These are phyloP conservation scores for Mechanitis mazaeus DNA, from an alignment of 2,888 invertebrate species.

Conservation along the genomic window DNA sequence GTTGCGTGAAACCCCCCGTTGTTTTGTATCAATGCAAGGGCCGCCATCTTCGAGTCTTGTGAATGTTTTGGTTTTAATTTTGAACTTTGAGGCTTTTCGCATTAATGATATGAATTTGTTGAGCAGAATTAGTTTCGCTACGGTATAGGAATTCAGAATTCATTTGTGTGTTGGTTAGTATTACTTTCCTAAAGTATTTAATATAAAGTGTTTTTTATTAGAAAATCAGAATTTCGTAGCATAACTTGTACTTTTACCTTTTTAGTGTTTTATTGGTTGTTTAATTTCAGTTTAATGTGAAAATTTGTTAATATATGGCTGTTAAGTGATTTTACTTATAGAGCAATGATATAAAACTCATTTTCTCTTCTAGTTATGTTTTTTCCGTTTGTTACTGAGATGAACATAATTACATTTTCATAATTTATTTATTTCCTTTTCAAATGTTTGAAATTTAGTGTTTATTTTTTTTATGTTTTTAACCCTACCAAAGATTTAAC, in stretches of 20 bases:
- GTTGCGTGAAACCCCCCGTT: constrained; percentile 73
- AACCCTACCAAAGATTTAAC: constrained; percentile 67
- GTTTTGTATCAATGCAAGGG: constrained; percentile 89
- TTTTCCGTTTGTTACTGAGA: constrained; percentile 66
- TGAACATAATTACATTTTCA: constrained; percentile 36
- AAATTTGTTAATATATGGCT: constrained; percentile 24
- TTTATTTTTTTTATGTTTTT: constrained; percentile 74
- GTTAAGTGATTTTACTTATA: constrained; percentile 41
- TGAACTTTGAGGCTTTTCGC: constrained; percentile 67
- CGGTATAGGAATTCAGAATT: constrained; percentile 57
- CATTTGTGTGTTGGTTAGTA: constrained; percentile 60
- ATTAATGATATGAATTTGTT: constrained; percentile 68
- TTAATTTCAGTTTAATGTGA: constrained; percentile 32
- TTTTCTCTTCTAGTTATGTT: constrained; percentile 68
- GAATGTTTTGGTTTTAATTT: constrained; percentile 84
- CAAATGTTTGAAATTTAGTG: constrained; percentile 38
- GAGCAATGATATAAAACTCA: constrained; percentile 50
- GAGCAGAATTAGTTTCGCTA: constrained; percentile 63
- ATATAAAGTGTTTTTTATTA: constrained; percentile 77
- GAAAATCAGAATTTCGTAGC: constrained; percentile 82
- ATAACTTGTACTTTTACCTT: constrained; percentile 76
- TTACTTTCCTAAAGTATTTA: constrained; percentile 50
- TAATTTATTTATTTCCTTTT: constrained; percentile 25
- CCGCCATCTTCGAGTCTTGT: constrained; percentile 90
- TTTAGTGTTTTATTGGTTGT: constrained; percentile 52